Percentiles rank a stretch among this genome's conserved stretches.
Conservation (phyloP, 1,140 invertebrate species). For the Polyergus mexicanus region DNA sequence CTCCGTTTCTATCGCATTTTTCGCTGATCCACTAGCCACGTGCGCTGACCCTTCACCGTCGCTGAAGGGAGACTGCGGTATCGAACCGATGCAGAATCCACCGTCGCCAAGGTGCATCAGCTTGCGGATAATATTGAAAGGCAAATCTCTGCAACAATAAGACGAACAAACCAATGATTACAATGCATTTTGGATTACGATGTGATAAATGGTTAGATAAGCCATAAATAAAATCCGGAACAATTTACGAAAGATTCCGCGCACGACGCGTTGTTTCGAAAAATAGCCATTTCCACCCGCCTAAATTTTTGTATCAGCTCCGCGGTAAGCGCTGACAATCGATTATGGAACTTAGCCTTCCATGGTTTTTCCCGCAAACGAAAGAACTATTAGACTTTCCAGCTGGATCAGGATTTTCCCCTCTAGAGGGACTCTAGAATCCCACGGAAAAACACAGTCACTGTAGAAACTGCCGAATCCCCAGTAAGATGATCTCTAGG, state of each 20-base stretch:
- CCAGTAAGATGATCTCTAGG: constrained; percentile 12
- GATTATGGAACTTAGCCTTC: constrained; percentile 40
- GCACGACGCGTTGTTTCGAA: not conserved
- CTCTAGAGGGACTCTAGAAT: constrained; percentile 20
- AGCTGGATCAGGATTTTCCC: constrained; percentile 12
- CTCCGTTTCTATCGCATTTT: constrained; percentile 28
- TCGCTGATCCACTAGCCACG: constrained; percentile 11
- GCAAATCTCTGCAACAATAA: constrained; percentile 50
- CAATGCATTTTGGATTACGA: not conserved
- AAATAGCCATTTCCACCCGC: not conserved
- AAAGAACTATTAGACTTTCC: constrained; percentile 49
- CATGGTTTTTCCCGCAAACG: constrained; percentile 1
- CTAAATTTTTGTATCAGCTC: constrained; percentile 36
- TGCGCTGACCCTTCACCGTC: constrained; percentile 36
- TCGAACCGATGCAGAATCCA: constrained; percentile 22
- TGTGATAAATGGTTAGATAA: constrained; percentile 20
- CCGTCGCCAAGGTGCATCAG: constrained; percentile 39
- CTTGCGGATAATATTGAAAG: not conserved
- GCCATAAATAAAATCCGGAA: not conserved
- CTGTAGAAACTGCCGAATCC: constrained; percentile 59
- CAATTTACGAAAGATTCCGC: not conserved
- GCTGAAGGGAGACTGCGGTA: constrained; percentile 28
- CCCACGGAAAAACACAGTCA: constrained; percentile 65
- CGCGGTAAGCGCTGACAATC: constrained; percentile 18
- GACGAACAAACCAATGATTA: constrained; percentile 8